phyloP scores from a whole-genome alignment of 2,888 invertebrate species.

The Priocnemis perturbator region DNA sequence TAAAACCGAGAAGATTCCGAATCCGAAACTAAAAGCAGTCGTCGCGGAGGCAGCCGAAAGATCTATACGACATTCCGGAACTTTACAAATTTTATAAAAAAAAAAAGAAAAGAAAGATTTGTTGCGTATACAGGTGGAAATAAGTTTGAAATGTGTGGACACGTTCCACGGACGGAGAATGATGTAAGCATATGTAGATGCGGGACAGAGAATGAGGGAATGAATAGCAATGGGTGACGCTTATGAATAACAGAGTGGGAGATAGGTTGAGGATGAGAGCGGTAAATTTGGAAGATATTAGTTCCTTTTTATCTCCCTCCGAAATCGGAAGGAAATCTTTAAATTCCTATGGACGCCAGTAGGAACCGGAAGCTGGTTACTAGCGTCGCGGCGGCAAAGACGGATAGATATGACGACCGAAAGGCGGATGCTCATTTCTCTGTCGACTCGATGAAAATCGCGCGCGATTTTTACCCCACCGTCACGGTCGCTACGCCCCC shows the following conservation, averaged over 20 bases:
- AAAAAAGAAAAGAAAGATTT: too few relatives aligned
- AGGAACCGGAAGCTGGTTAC: slow-evolving; percentile 32
- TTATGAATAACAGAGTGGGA: not conserved
- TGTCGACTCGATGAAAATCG: slow-evolving; percentile 58
- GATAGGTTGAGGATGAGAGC: not conserved
- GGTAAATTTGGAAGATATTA: not conserved
- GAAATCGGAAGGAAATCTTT: slow-evolving; percentile 59
- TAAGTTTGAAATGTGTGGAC: not conserved
- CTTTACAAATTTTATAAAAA: too few relatives aligned
- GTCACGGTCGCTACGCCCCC: slow-evolving; percentile 23
- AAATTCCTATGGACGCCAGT: slow-evolving; percentile 45
- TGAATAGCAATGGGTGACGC: not conserved
- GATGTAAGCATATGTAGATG: too few relatives aligned
- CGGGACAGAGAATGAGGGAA: too few relatives aligned
- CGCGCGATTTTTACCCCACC: slow-evolving; percentile 58
- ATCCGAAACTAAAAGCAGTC: too few relatives aligned
- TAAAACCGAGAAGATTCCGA: too few relatives aligned
- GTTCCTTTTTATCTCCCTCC: slow-evolving; percentile 50
- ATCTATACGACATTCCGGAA: too few relatives aligned
- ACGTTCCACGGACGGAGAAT: too few relatives aligned
- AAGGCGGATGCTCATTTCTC: slow-evolving; percentile 18
- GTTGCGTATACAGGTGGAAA: too few relatives aligned
- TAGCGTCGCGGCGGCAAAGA: slow-evolving; percentile 47
- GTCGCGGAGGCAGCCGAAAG: too few relatives aligned
- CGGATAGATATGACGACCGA: slow-evolving; percentile 3